Percentiles rank a stretch among this genome's conserved stretches.
Conservation (phyloP, 2,113 vertebrate species). For the Mohoua ochrocephala region DNA sequence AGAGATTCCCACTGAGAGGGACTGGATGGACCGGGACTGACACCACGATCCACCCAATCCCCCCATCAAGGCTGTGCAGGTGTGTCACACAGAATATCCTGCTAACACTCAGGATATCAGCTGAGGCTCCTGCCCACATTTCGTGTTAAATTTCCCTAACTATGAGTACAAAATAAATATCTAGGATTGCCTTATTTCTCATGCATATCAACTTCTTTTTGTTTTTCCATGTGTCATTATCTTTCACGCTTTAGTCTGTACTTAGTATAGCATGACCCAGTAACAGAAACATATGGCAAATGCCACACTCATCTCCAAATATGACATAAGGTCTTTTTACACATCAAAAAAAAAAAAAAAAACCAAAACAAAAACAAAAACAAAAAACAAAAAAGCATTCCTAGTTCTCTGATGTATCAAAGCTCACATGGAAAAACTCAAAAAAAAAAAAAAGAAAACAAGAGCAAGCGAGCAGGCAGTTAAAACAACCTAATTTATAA, state of each 20-base stretch:
- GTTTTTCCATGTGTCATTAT: no score
- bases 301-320: neutral
- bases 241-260: neutral
- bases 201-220: fast-evolving
- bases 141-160: neutral
- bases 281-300: neutral
- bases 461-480: neutral
- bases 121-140: neutral
- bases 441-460: fast-evolving
- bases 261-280: neutral
- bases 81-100: neutral
- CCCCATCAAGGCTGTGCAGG: fast-evolving
- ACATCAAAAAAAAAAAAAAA: neutral
- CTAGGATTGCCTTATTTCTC: neutral
- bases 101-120: neutral
- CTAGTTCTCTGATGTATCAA: neutral
- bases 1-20: neutral
- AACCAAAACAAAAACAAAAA: neutral
- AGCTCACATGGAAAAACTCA: fast-evolving
- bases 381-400: no score
- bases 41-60: neutral
- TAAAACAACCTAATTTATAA: neutral
- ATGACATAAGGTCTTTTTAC: neutral
- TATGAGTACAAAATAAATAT: neutral
- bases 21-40: neutral